These are phyloP conservation scores for Ylistrum balloti DNA, from an alignment of 1,140 invertebrate genomes.

Conservation along the genomic window DNA sequence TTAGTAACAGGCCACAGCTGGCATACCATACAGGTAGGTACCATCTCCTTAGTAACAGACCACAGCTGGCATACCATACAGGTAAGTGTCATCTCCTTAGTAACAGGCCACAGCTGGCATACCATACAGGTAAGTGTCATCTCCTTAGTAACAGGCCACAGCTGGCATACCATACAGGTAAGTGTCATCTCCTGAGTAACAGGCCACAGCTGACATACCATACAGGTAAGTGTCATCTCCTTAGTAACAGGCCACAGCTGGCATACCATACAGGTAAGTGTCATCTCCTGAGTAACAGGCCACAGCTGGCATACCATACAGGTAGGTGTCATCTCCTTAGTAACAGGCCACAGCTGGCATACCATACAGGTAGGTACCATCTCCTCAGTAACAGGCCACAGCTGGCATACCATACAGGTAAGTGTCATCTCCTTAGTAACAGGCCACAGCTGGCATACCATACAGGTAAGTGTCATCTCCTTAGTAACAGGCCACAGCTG, in stretches of 20 bases:
- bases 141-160: no score
- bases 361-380: slow-evolving; percentile 71
- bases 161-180: slow-evolving; percentile 59
- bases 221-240: slow-evolving; percentile 24
- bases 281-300: slow-evolving; percentile 69
- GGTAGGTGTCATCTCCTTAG: no score
- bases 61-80: slow-evolving; percentile 61
- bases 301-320: slow-evolving; percentile 78
- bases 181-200: slow-evolving; percentile 64
- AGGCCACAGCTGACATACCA: slow-evolving; percentile 78
- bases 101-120: slow-evolving; percentile 76
- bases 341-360: no score
- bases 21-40: slow-evolving; percentile 61
- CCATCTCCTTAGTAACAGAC: slow-evolving; percentile 69
- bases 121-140: slow-evolving; percentile 61
- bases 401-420: no score
- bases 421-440: no score
- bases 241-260: no score
- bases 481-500: slow-evolving; percentile 74
- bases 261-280: slow-evolving; percentile 61
- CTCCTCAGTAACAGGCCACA: no score
- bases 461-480: no score
- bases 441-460: no score
- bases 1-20: no score
- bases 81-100: slow-evolving; percentile 71